Conservation (phyloP, 2,888 invertebrate species). For the Euzophera pinguis region DNA sequence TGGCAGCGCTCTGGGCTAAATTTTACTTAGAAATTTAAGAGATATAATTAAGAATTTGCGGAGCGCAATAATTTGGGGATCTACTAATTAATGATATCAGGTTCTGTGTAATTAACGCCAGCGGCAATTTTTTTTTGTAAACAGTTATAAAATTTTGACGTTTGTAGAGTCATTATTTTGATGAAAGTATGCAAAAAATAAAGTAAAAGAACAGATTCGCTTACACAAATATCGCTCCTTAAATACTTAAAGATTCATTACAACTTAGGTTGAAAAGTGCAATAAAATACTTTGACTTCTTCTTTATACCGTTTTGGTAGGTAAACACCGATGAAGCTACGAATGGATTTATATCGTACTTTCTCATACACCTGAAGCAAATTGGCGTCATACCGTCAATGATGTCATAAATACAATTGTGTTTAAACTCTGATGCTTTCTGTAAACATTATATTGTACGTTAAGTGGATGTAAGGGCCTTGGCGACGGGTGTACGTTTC, state of each 20-base stretch:
- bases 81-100: constrained; percentile 76
- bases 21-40: constrained; percentile 79
- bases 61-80: constrained; percentile 75
- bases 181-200: neutral
- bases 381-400: neutral
- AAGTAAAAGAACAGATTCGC: no score
- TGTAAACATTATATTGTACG: constrained; percentile 23
- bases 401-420: neutral
- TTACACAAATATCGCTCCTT: neutral
- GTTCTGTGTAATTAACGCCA: constrained; percentile 75
- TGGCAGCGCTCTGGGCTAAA: constrained; percentile 68
- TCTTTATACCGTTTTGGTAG: no score
- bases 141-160: constrained; percentile 42
- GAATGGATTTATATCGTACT: neutral
- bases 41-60: constrained; percentile 79
- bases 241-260: no score
- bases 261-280: no score
- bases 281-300: no score
- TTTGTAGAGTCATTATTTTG: constrained; percentile 1
- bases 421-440: neutral
- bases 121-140: constrained; percentile 65
- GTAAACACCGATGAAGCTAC: no score
- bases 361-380: neutral
- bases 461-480: constrained; percentile 46
- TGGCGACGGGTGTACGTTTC: constrained; percentile 64